phyloP scores from a whole-genome alignment of 1,140 invertebrate species.

The Drosophila asahinai region DNA sequence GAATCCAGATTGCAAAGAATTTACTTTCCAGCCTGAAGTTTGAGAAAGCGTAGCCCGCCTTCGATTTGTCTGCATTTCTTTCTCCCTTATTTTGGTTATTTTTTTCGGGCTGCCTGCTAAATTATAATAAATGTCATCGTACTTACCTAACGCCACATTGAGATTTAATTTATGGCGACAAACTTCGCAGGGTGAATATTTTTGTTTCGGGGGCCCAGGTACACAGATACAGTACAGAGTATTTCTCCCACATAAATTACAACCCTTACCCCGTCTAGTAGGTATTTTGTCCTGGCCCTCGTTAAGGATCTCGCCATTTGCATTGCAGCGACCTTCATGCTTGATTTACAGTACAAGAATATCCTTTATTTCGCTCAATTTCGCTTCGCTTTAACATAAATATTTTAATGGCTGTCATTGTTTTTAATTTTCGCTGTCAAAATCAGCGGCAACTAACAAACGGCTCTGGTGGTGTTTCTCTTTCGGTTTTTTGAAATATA shows the following conservation, averaged over 20 bases:
- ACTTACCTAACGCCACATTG: conserved; percentile 65
- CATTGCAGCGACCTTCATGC: conserved; percentile 37
- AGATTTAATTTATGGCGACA: conserved; percentile 77
- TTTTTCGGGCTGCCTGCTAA: conserved; percentile 43
- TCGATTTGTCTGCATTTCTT: conserved; percentile 10
- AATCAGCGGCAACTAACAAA: conserved; percentile 59
- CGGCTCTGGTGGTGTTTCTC: conserved; percentile 13
- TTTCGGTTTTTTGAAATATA: conserved; percentile 31
- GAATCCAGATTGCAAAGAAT: not conserved
- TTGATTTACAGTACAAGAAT: not conserved
- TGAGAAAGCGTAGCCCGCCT: conserved; percentile 2
- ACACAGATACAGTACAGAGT: conserved; percentile 4
- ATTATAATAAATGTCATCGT: conserved; percentile 81
- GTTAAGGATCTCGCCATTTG: conserved; percentile 22
- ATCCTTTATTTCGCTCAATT: conserved; percentile 17
- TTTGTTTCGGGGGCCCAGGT: conserved; percentile 1
- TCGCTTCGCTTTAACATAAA: conserved; percentile 37
- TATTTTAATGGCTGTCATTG: conserved; percentile 50
- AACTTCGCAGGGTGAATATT: conserved; percentile 57
- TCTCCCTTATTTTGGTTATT: conserved; percentile 11
- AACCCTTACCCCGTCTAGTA: conserved; percentile 14
- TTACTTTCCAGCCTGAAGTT: not conserved
- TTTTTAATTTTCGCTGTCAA: conserved; percentile 71
- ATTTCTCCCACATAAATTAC: conserved; percentile 37
- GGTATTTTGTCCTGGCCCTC: not conserved